These are phyloP conservation scores for Panthera uncia DNA, from an alignment of 2,113 vertebrate species.

Conservation along the genomic window DNA sequence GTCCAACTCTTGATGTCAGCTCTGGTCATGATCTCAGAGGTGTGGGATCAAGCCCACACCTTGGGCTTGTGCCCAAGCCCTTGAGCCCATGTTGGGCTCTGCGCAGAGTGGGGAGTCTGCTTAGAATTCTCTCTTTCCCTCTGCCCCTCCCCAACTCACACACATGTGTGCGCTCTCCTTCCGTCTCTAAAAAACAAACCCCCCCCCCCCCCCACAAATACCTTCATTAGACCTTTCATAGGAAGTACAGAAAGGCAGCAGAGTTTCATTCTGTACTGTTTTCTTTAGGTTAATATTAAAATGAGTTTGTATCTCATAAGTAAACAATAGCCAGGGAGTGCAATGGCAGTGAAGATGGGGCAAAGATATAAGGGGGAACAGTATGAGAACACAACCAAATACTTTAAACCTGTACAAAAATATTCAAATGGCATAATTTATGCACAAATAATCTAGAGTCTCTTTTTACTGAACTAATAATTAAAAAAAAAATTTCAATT, in stretches of 20 bases:
- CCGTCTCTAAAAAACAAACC: too few relatives aligned
- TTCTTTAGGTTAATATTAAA: neutral
- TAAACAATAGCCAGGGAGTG: neutral
- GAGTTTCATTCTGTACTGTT: neutral
- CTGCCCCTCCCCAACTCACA: too few relatives aligned
- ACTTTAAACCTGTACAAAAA: neutral
- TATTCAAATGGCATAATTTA: neutral
- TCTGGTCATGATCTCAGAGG: too few relatives aligned
- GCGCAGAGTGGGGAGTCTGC: too few relatives aligned
- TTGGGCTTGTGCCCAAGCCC: too few relatives aligned
- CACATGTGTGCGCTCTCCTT: too few relatives aligned
- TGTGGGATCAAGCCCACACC: too few relatives aligned
- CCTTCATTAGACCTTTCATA: neutral
- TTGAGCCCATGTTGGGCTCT: too few relatives aligned
- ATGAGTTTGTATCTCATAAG: neutral
- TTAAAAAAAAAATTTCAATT: slow-evolving; percentile 3
- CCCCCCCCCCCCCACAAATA: neutral
- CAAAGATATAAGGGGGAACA: neutral
- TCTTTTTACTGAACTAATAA: neutral
- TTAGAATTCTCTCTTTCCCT: too few relatives aligned
- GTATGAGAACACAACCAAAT: neutral
- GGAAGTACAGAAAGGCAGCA: neutral
- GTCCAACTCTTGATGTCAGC: too few relatives aligned
- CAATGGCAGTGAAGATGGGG: neutral
- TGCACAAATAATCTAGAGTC: neutral